A percentile compares a stretch with the other conserved stretches of the same genome.
These are phyloP conservation scores for Frieseomelitta varia DNA, from an alignment of 1,140 invertebrate species.

Conservation along the genomic window DNA sequence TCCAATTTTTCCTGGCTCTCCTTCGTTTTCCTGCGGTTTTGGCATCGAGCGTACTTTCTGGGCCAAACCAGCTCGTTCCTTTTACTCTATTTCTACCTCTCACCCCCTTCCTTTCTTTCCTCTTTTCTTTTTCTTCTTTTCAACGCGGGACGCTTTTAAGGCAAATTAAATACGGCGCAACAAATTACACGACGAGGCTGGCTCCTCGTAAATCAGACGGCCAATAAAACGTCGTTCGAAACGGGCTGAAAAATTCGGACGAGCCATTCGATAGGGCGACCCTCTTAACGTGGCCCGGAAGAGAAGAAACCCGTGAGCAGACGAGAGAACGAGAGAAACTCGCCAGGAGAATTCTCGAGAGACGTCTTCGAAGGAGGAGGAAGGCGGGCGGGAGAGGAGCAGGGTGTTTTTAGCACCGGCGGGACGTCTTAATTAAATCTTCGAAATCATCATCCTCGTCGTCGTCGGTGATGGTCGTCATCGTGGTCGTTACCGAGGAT, in stretches of 20 bases:
- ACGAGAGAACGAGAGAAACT: neutral
- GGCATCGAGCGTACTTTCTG: too few relatives aligned
- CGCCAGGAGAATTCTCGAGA: neutral
- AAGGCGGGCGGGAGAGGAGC: neutral
- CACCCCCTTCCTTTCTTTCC: too few relatives aligned
- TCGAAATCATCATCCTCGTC: constrained; percentile 64
- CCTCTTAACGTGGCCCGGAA: constrained; percentile 13
- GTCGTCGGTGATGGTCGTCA: too few relatives aligned
- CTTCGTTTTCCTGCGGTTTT: too few relatives aligned
- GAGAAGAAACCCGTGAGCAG: neutral
- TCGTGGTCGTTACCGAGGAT: constrained; percentile 39
- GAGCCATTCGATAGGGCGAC: constrained; percentile 9
- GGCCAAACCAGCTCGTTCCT: too few relatives aligned
- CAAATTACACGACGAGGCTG: constrained; percentile 67
- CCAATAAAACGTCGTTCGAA: constrained; percentile 67
- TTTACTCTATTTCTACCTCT: neutral
- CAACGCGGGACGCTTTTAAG: constrained; percentile 56
- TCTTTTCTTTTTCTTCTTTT: neutral
- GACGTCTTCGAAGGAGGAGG: neutral
- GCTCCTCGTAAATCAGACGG: constrained; percentile 69
- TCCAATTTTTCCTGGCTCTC: neutral
- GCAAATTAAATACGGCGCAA: constrained; percentile 71
- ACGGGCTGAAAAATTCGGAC: constrained; percentile 58
- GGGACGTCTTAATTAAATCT: constrained; percentile 75
- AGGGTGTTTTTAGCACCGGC: constrained; percentile 61